Evolutionary conservation across 1,140 invertebrate species (phyloP).

Genomic region (Drosophila seguyi): DNA sequence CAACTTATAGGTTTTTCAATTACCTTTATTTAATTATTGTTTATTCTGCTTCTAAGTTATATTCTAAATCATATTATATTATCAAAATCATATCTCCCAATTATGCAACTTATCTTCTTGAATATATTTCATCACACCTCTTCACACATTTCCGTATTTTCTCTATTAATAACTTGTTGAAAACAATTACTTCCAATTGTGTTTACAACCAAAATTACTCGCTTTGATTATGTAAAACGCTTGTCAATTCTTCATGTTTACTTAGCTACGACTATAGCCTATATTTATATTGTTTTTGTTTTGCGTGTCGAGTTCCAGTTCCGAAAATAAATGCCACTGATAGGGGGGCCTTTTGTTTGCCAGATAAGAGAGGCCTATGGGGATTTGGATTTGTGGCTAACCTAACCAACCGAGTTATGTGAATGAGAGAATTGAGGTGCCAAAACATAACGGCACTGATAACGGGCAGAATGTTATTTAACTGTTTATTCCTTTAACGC

Average conservation of each 20-base stretch:
- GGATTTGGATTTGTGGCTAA: constrained; percentile 29
- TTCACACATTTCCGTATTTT: neutral
- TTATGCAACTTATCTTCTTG: neutral
- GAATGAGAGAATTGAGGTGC: constrained; percentile 20
- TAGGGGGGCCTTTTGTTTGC: constrained; percentile 27
- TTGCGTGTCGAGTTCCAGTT: constrained; percentile 6
- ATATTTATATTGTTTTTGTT: constrained; percentile 11
- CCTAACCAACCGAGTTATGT: constrained; percentile 35
- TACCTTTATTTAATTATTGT: no score
- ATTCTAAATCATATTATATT: no score
- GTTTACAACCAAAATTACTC: constrained; percentile 5
- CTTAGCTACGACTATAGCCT: constrained; percentile 7
- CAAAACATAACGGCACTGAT: constrained; percentile 28
- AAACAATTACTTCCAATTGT: neutral
- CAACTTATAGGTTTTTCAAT: no score
- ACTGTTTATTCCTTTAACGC: constrained; percentile 22
- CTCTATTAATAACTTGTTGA: neutral
- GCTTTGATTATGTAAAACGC: constrained; percentile 24
- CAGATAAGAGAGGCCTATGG: constrained; percentile 17
- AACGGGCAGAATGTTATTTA: constrained; percentile 25
- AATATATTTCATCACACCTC: neutral
- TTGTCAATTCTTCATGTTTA: constrained; percentile 23
- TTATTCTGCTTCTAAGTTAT: no score
- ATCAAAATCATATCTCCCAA: no score
- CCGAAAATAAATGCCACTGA: constrained; percentile 24